A percentile compares a stretch with the other conserved stretches of the same genome.
These are phyloP conservation scores for Deroptyus accipitrinus DNA, from an alignment of 2,113 vertebrate genomes.

Conservation along the genomic window DNA sequence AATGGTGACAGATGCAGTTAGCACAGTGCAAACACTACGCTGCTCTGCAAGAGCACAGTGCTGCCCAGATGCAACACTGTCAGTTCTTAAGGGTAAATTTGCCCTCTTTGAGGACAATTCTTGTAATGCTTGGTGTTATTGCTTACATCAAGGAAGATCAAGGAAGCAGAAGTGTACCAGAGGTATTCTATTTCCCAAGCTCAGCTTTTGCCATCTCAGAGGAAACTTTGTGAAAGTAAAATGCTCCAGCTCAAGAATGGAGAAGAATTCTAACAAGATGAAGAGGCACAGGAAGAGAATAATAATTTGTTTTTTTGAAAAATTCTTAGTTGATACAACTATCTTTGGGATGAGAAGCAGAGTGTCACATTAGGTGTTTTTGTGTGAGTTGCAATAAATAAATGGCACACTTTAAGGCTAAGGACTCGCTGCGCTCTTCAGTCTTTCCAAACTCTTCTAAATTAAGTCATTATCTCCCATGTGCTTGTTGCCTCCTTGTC, in stretches of 20 bases:
- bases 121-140: neutral
- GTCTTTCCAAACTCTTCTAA: neutral
- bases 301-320: neutral
- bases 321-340: neutral
- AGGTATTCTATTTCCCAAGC: neutral
- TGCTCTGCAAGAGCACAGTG: neutral
- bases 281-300: neutral
- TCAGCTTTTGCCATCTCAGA: neutral
- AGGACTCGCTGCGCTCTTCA: neutral
- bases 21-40: neutral
- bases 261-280: no score
- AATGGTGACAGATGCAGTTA: neutral
- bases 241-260: neutral
- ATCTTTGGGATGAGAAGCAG: neutral
- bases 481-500: neutral
- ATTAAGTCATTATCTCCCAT: neutral
- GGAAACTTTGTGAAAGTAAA: neutral
- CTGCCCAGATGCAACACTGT: neutral
- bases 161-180: neutral
- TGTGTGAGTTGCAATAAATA: neutral
- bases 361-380: neutral
- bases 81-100: neutral
- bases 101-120: neutral
- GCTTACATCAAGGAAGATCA: neutral
- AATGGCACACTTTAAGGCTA: neutral